Evolutionary conservation across 1,140 invertebrate genomes (phyloP).

Genomic region (Drosophila serrata): DNA sequence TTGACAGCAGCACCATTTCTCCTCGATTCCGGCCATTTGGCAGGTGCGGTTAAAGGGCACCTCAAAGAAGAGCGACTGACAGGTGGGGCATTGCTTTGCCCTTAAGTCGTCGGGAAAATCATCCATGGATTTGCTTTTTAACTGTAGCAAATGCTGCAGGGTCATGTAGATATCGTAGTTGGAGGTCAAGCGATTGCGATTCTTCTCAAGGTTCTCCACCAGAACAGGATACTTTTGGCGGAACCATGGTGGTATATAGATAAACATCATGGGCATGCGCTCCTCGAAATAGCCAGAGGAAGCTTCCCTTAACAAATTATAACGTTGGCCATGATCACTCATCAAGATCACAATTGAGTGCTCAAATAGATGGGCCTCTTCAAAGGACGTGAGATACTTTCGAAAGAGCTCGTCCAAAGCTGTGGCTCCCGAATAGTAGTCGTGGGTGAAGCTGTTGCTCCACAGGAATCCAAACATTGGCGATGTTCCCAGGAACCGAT

Average conservation of each 20-base stretch:
- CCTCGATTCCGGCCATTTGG: conserved; percentile 88
- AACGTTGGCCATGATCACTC: conserved; percentile 96
- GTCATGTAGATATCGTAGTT: conserved; percentile 93
- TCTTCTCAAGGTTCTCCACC: conserved; percentile 89
- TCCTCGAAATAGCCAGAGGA: conserved; percentile 93
- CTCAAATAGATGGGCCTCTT: conserved; percentile 87
- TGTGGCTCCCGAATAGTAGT: conserved; percentile 89
- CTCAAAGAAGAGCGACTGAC: conserved; percentile 89
- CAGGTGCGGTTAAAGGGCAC: conserved; percentile 89
- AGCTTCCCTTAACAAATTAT: conserved; percentile 89
- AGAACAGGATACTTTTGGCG: conserved; percentile 88
- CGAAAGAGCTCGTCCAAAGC: conserved; percentile 88
- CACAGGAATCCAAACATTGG: conserved; percentile 92
- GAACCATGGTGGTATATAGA: conserved; percentile 92
- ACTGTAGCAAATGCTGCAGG: conserved; percentile 83
- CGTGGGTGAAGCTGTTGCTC: conserved; percentile 91
- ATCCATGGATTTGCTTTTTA: conserved; percentile 31
- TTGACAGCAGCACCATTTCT: conserved; percentile 93
- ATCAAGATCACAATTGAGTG: conserved; percentile 92
- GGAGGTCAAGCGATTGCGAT: conserved; percentile 90
- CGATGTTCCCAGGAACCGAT: conserved; percentile 62
- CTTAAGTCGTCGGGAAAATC: conserved; percentile 15
- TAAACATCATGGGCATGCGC: conserved; percentile 93
- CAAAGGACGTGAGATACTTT: conserved; percentile 87
- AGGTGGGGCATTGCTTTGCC: conserved; percentile 86